Base-by-base conservation (phyloP, 2,888 invertebrate genomes). In the Leucania comma region DNA sequence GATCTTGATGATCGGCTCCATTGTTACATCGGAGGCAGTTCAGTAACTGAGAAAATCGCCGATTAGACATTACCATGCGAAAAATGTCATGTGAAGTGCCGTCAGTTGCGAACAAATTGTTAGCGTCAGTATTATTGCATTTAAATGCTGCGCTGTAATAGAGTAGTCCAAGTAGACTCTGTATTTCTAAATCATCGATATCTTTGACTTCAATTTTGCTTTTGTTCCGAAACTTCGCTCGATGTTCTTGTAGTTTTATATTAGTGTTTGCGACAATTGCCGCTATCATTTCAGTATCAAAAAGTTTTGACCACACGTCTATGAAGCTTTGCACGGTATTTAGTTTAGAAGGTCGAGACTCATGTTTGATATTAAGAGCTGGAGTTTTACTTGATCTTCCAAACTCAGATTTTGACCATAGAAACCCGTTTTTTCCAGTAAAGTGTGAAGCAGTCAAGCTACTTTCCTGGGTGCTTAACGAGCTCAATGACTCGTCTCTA, bases 161-260 rank as follows among this genome's bases (percentile, higher is more conserved):
- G n/a, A 68, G 68, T 17, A 68, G 29, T 32, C 68, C 68, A 68
- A 68, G 24, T 53, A 68, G n/a, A 54, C 68, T 68, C n/a, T 3
- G 24, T 46, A 68, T 54, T 35, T 68, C 68, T 53, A 8, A 24
- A 14, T n/a, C 42, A 46, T 68, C 24, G 14, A 42, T 46, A 6
- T 54, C 24, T 68, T 53, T 68, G 17, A 10, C 10, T 20, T 68
- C 67, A 8, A 24, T 0, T 67, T 24, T 68, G 17, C 24, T n/a
- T n/a, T 10, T 5, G 1, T 68, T 24, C 17, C 2, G 50, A 17
- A 24, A 42, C 4, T 51, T 51, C 1, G 4, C 0, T 22, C 29
- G 20, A 24, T 20, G 0, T 32, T 29, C 6, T 29, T 5, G 22
- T 20, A 68, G 4, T 10, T 68, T 67, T 42, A 29, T 5, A 67